phyloP scores from a whole-genome alignment of 2,113 vertebrate species.

The Myotis brandtii region DNA sequence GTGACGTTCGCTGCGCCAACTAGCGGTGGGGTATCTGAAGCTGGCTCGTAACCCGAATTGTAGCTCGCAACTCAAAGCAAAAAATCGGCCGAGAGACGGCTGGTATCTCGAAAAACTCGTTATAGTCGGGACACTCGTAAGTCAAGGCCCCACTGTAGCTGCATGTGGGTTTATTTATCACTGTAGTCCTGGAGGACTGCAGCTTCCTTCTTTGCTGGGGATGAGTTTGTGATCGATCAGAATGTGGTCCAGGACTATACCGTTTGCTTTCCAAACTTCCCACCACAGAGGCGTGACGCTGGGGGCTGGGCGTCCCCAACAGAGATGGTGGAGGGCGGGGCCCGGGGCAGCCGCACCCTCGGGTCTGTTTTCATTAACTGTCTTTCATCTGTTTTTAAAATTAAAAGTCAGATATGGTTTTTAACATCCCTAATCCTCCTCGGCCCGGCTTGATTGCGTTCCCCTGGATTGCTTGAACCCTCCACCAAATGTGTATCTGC shows the following conservation, averaged over 20 bases:
- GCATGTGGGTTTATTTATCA: constrained; percentile 83
- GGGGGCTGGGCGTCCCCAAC: neutral
- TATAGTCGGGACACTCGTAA: too few species aligned
- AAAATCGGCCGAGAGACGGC: too few species aligned
- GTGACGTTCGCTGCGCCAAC: too few species aligned
- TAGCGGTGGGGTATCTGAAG: too few species aligned
- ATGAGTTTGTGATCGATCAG: constrained; percentile 43
- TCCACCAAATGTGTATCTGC: neutral
- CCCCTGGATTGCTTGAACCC: neutral
- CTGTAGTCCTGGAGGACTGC: constrained; percentile 70
- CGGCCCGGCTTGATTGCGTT: constrained; percentile 25
- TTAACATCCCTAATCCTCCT: constrained; percentile 83
- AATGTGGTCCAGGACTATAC: constrained; percentile 28
- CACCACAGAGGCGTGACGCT: neutral
- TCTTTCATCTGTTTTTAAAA: constrained; percentile 87
- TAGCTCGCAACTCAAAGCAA: too few species aligned
- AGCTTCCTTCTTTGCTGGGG: constrained; percentile 70
- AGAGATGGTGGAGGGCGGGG: constrained; percentile 27
- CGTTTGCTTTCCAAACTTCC: constrained; percentile 19
- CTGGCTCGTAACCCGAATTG: too few species aligned
- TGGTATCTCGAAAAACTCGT: too few species aligned
- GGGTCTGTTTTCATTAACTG: constrained; percentile 87
- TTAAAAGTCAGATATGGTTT: constrained; percentile 84
- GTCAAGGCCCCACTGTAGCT: constrained; percentile 63
- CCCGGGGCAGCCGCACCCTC: constrained; percentile 71